Conservation (phyloP, 2,113 vertebrate genomes). For the Hypomesus transpacificus region DNA sequence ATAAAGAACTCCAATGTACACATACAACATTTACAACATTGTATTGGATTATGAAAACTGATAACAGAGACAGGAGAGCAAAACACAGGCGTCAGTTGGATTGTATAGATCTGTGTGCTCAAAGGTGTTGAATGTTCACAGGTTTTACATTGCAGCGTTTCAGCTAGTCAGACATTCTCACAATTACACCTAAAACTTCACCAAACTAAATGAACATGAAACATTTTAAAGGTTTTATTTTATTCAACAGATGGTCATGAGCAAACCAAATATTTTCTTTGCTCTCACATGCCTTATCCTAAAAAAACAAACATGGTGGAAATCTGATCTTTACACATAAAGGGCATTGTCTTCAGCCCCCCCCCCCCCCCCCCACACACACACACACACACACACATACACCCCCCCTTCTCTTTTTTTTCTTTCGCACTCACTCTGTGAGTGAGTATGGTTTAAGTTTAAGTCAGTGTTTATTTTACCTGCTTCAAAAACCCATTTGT, state of each 20-base stretch:
- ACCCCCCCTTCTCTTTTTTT: not conserved
- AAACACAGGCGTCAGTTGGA: too few species aligned
- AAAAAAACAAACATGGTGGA: conserved; percentile 73
- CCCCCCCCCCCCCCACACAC: too few species aligned
- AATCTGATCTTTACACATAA: conserved; percentile 73
- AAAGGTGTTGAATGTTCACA: not conserved
- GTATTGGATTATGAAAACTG: not conserved
- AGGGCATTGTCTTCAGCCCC: conserved; percentile 59
- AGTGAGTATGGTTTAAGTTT: conserved; percentile 39
- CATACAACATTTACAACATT: not conserved
- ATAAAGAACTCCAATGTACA: not conserved
- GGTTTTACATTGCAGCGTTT: too few species aligned
- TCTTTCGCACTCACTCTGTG: not conserved
- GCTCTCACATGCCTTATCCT: conserved; percentile 70
- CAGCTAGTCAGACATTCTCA: conserved; percentile 14
- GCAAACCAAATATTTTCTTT: conserved; percentile 72
- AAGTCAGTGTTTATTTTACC: conserved; percentile 46
- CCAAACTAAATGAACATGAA: conserved; percentile 48
- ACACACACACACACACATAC: not conserved
- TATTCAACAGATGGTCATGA: conserved; percentile 62
- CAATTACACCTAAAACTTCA: conserved; percentile 29
- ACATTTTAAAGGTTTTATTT: conserved; percentile 54
- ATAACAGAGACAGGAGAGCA: too few species aligned
- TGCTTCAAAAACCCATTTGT: conserved; percentile 44
- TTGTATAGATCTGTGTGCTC: too few species aligned